Evolutionary conservation across 1,140 invertebrate species (phyloP).

Genomic region (Limonius californicus): DNA sequence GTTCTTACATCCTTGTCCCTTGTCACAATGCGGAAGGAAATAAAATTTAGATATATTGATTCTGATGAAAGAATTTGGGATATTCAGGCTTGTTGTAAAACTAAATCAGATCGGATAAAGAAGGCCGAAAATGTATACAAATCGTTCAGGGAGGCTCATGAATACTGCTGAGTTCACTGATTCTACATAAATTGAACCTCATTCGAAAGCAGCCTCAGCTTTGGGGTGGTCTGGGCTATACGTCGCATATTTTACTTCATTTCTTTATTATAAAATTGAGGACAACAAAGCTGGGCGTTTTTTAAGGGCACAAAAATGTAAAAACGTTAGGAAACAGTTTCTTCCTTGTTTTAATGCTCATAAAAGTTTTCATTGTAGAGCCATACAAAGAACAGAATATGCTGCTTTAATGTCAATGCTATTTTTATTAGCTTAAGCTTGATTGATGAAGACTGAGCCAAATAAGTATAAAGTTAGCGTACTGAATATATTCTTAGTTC

Average conservation of each 20-base stretch:
- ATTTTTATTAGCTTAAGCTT: neutral
- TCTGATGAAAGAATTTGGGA: neutral
- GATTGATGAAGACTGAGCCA: neutral
- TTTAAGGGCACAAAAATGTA: neutral
- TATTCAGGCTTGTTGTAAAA: neutral
- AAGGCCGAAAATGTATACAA: neutral
- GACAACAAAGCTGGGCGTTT: neutral
- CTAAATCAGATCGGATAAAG: neutral
- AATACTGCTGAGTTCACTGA: neutral
- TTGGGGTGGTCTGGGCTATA: no score
- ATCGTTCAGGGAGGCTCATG: neutral
- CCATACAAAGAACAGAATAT: neutral
- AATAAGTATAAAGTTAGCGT: neutral
- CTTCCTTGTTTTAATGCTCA: neutral
- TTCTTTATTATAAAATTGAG: neutral
- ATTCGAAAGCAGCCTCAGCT: neutral
- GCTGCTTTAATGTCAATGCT: neutral
- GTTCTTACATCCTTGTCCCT: neutral
- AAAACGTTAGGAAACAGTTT: neutral
- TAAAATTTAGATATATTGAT: conserved; percentile 2
- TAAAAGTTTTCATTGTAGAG: neutral
- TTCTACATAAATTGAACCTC: neutral
- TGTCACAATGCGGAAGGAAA: neutral
- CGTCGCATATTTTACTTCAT: no score
- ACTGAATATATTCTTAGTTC: no score